A percentile compares a stretch with the other conserved stretches of the same genome.
These are phyloP conservation scores for Microplitis demolitor DNA, from an alignment of 1,140 invertebrate genomes.

Conservation along the genomic window DNA sequence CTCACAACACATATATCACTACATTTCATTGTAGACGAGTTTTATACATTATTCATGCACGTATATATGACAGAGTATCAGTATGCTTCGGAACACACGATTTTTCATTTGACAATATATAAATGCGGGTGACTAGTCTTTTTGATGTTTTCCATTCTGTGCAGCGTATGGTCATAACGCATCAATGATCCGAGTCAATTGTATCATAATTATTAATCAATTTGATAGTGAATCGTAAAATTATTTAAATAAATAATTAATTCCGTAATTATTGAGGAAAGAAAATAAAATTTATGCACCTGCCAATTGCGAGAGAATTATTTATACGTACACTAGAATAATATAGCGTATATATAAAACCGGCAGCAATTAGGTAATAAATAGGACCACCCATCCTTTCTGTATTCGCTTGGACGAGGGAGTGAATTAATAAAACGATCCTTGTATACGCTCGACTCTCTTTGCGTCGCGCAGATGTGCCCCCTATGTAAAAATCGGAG, in stretches of 20 bases:
- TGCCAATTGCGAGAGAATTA: not conserved
- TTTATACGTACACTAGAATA: not conserved
- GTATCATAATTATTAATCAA: slow-evolving; percentile 2
- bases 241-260: slow-evolving; percentile 1
- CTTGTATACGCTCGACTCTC: not conserved
- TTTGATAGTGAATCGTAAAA: not conserved
- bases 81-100: slow-evolving; percentile 9
- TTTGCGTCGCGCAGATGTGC: slow-evolving; percentile 28
- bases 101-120: slow-evolving; percentile 3
- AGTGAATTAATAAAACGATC: slow-evolving; percentile 35
- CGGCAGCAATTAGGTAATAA: slow-evolving; percentile 30
- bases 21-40: not conserved
- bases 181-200: not conserved
- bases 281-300: not conserved
- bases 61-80: not conserved
- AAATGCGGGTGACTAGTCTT: slow-evolving; percentile 23
- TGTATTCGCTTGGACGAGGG: not conserved
- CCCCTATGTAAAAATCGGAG: not conserved
- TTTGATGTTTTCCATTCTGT: not conserved
- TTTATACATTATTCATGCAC: not conserved
- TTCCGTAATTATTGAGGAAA: not conserved
- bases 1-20: not conserved
- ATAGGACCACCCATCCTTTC: slow-evolving; percentile 29
- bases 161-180: not conserved
- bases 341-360: not conserved